Evolutionary conservation across 2,888 invertebrate genomes (phyloP).

Genomic region (Lasiommata megera): DNA sequence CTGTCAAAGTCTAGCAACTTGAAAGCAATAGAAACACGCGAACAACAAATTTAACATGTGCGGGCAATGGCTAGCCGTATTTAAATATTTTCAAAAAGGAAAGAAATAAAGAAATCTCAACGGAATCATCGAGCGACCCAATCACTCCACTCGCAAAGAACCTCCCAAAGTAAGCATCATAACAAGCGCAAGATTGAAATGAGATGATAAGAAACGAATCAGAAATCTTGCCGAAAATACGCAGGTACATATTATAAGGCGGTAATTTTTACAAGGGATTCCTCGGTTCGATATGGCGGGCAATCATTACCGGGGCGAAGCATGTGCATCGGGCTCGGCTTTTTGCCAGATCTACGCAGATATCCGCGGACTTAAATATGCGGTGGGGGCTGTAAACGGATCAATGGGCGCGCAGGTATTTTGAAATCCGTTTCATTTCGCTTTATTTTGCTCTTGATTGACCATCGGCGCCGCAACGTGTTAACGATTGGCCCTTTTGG

Average conservation of each 20-base stretch:
- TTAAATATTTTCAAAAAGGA: slow-evolving; percentile 44
- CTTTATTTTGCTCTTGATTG: slow-evolving; percentile 37
- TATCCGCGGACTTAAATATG: slow-evolving; percentile 63
- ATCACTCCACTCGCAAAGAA: slow-evolving; percentile 47
- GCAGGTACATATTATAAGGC: slow-evolving; percentile 66
- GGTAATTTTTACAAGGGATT: slow-evolving; percentile 77
- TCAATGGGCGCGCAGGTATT: slow-evolving; percentile 55
- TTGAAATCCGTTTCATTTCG: slow-evolving; percentile 46
- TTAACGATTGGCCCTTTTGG: slow-evolving; percentile 33
- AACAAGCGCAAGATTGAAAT: slow-evolving; percentile 77
- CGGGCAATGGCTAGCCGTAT: too few relatives aligned
- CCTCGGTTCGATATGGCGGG: slow-evolving; percentile 69
- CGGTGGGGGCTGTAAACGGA: slow-evolving; percentile 53
- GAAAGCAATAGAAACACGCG: too few relatives aligned
- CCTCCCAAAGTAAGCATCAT: slow-evolving; percentile 39
- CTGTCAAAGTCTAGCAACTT: too few relatives aligned
- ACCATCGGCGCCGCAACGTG: slow-evolving; percentile 31
- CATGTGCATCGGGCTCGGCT: slow-evolving; percentile 54
- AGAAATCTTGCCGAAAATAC: slow-evolving; percentile 77
- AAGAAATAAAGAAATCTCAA: slow-evolving; percentile 46
- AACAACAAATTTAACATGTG: too few relatives aligned
- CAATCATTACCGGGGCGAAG: slow-evolving; percentile 66
- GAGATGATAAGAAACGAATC: slow-evolving; percentile 72
- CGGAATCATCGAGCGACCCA: slow-evolving; percentile 55
- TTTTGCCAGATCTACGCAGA: slow-evolving; percentile 68